Evolutionary conservation across 2,113 vertebrate genomes (phyloP), one percentile per base, ranked within the genome.

Genomic region (Lepus americanus): DNA sequence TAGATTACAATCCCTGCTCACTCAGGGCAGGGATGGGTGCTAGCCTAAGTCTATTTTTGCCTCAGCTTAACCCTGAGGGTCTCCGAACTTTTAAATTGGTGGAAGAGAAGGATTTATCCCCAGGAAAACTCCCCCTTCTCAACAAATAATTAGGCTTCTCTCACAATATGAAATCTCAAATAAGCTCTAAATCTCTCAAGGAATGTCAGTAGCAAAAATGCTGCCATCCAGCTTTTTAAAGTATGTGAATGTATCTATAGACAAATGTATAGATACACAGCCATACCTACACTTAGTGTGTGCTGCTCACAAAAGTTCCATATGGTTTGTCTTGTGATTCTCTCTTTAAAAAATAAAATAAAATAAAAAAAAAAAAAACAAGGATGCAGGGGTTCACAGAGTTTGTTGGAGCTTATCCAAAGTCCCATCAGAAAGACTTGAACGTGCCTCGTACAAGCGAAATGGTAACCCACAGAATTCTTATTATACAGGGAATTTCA

Each of bases 91-190:
- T 82, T 73, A 39, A 25, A 31, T 14, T 51, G 9, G 22, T 66
- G 25, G 44, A 72, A 25, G 12, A 86, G 33, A 72, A 89, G 19
- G 66, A 66, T 78, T 77, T 83, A 91, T 77, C 14, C 89, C 72
- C 91, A 69, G 76, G 78, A 95, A 72, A 17, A 12, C 0, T 89
- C 63, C 31, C 73, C 51, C 55, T 49, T 36, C 5, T 95, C 67
- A 64, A 74, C 78, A 72, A 81, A 92, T 36, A 89, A 64, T 19
- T 11, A 87, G 84, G 72, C 29, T 76, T 87, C 25, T 87, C 69
- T 94, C 88, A 87, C 67, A 53, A 76, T 74, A 77, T 51, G 19
- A 92, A 95, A 84, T 88, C 23, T 82, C 69, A 79, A 84, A 64
- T 5, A 25, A n/a, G 39, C 51, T 82, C 74, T 67, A 76, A 61